These are phyloP conservation scores for Thamnophis sirtalis DNA, from an alignment of 2,113 vertebrate species.

Conservation along the genomic window DNA sequence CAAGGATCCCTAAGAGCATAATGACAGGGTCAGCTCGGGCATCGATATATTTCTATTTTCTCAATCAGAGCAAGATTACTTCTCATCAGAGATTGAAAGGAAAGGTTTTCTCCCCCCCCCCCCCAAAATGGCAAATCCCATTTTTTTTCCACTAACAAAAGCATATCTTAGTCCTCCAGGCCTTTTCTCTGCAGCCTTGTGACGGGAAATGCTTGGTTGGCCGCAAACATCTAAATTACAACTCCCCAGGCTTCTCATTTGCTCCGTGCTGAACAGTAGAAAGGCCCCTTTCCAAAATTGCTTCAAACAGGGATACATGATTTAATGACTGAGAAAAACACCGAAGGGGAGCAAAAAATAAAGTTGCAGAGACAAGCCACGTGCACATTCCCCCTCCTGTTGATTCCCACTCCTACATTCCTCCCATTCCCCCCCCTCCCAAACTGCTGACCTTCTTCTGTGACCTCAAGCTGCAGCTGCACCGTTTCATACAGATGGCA, in stretches of 20 bases:
- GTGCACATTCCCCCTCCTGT: too few relatives aligned
- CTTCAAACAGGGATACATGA: background rate
- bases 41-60: background rate
- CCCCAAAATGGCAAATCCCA: background rate
- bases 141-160: background rate
- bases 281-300: accelerated
- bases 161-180: background rate
- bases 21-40: background rate
- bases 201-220: constrained; percentile 54
- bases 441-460: constrained; percentile 73
- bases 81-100: background rate
- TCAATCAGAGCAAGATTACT: background rate
- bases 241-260: background rate
- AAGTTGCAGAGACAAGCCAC: background rate
- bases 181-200: background rate
- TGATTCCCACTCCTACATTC: background rate
- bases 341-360: background rate
- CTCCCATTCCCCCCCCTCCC: background rate
- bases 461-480: constrained; percentile 78
- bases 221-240: constrained; percentile 49
- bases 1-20: background rate
- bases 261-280: background rate
- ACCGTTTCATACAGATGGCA: constrained; percentile 85
- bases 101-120: background rate
- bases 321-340: background rate